Percentiles rank a stretch among this genome's conserved stretches.
Conservation (phyloP, 2,888 invertebrate genomes). For the Brenthis ino region DNA sequence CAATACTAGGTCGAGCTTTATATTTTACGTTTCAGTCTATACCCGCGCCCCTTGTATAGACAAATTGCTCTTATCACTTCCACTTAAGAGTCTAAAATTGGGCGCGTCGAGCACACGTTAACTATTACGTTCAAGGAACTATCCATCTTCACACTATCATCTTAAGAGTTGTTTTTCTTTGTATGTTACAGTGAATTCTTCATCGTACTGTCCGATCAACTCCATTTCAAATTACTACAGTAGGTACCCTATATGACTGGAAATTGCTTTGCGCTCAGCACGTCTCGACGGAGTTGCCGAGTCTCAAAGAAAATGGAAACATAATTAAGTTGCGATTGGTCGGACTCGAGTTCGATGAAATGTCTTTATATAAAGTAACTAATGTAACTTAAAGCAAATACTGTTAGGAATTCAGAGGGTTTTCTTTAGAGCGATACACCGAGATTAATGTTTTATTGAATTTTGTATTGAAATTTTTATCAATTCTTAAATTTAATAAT, state of each 20-base stretch:
- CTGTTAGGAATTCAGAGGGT: constrained; percentile 13
- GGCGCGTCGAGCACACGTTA: constrained; percentile 25
- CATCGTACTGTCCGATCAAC: constrained; percentile 36
- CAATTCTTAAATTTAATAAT: too few relatives aligned
- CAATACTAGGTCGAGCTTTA: constrained; percentile 17
- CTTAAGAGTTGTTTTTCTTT: constrained; percentile 19
- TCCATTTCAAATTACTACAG: constrained; percentile 41
- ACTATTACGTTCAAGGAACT: not conserved
- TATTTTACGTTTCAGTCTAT: constrained; percentile 11
- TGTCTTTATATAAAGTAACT: constrained; percentile 25
- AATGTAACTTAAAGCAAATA: constrained; percentile 19
- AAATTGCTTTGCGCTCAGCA: constrained; percentile 40
- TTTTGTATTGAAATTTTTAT: not conserved
- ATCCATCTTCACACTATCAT: not conserved
- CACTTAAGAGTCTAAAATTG: constrained; percentile 39
- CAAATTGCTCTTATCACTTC: constrained; percentile 45
- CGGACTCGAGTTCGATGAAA: constrained; percentile 27
- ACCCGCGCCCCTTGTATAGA: constrained; percentile 38
- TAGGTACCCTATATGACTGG: constrained; percentile 37
- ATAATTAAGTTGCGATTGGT: constrained; percentile 43
- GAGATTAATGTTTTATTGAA: not conserved
- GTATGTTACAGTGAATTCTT: constrained; percentile 23
- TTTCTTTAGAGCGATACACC: not conserved
- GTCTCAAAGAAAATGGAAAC: constrained; percentile 41
- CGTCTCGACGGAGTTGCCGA: constrained; percentile 41